Evolutionary conservation across 2,888 invertebrate genomes (phyloP).

Genomic region (Drosophila mulleri): DNA sequence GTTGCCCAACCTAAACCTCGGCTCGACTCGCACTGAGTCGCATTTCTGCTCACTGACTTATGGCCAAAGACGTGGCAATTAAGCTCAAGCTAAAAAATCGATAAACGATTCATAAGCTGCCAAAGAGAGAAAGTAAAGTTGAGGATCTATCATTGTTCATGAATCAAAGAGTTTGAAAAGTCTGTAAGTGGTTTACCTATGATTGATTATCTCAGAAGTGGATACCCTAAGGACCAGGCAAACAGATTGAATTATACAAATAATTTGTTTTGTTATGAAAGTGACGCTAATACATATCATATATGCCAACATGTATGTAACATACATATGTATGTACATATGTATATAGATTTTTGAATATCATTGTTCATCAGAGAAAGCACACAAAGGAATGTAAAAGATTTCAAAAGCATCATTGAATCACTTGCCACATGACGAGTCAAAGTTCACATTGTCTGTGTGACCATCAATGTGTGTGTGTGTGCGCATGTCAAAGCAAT

Average conservation of each 20-base stretch:
- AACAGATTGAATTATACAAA: not conserved
- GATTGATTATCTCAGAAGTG: not conserved
- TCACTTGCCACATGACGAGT: slow-evolving; percentile 37
- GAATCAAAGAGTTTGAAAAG: not conserved
- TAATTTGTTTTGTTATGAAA: not conserved
- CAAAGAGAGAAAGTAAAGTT: not conserved
- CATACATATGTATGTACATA: not conserved
- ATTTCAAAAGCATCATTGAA: slow-evolving; percentile 30
- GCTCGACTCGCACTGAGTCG: not conserved
- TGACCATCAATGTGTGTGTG: slow-evolving; percentile 6
- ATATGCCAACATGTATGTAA: not conserved
- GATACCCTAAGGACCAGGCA: not conserved
- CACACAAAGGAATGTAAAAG: slow-evolving; percentile 26
- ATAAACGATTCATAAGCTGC: slow-evolving; percentile 3
- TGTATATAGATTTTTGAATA: slow-evolving; percentile 4
- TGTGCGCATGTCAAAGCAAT: slow-evolving; percentile 55
- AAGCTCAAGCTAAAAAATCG: slow-evolving; percentile 1
- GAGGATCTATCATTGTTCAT: not conserved
- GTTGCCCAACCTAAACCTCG: not conserved
- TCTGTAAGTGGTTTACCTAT: not conserved
- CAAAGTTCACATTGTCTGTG: slow-evolving; percentile 37
- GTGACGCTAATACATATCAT: not conserved
- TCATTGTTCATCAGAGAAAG: slow-evolving; percentile 28
- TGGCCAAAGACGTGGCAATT: not conserved
- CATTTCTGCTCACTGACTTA: slow-evolving; percentile 7